Evolutionary conservation across 2,888 invertebrate species (phyloP).

Genomic region (Cataglyphis albicans): DNA sequence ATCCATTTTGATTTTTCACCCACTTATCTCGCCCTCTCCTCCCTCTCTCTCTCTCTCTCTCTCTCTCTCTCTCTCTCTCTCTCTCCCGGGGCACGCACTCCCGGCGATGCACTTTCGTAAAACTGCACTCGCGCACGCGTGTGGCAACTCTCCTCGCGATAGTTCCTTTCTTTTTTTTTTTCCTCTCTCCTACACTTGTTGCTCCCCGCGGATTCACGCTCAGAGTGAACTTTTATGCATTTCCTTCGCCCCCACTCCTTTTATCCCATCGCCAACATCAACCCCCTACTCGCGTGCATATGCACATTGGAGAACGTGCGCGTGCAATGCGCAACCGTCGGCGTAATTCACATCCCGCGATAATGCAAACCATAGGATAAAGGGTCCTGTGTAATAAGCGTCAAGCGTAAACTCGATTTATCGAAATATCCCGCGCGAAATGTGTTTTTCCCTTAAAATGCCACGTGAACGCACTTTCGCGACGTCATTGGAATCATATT

Average conservation of each 20-base stretch:
- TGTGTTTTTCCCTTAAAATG: constrained; percentile 20
- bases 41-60: neutral
- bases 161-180: constrained; percentile 23
- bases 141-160: constrained; percentile 41
- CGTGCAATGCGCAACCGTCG: constrained; percentile 14
- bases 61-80: neutral
- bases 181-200: constrained; percentile 35
- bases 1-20: constrained; percentile 64
- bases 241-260: neutral
- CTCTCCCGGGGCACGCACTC: neutral
- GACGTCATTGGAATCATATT: neutral
- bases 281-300: neutral
- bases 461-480: neutral
- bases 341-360: constrained; percentile 44
- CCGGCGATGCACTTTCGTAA: constrained; percentile 29
- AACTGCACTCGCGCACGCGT: constrained; percentile 37
- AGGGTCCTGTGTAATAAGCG: constrained; percentile 49
- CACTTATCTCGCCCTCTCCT: constrained; percentile 32
- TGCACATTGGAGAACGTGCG: neutral
- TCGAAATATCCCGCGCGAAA: constrained; percentile 43
- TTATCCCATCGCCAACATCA: constrained; percentile 7
- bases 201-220: constrained; percentile 43
- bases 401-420: constrained; percentile 54
- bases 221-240: constrained; percentile 33
- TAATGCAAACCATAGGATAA: constrained; percentile 53